These are phyloP conservation scores for Agapostemon virescens DNA, from an alignment of 2,888 invertebrate genomes.

Conservation along the genomic window DNA sequence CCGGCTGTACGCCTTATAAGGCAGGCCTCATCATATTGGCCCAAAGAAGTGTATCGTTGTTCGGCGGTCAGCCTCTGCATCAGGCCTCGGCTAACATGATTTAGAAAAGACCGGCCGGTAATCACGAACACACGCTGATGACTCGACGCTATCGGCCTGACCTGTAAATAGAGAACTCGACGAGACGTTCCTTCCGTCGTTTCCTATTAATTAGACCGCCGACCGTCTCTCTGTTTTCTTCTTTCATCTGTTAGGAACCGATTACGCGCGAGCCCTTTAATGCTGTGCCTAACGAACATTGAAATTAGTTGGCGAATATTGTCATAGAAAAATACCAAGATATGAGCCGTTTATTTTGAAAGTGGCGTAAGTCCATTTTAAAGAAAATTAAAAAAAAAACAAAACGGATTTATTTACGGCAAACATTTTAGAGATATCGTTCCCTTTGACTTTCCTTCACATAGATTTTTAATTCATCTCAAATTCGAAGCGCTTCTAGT, in stretches of 20 bases:
- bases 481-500: no score
- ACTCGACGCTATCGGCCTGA: slow-evolving; percentile 6
- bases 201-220: slow-evolving; percentile 35
- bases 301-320: no score
- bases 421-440: no score
- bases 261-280: neutral
- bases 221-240: slow-evolving; percentile 10
- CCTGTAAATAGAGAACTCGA: slow-evolving; percentile 28
- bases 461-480: no score
- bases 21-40: slow-evolving; percentile 61
- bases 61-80: neutral
- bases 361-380: no score
- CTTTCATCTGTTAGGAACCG: neutral
- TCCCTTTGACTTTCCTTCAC: no score
- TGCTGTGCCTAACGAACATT: no score
- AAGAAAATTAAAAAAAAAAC: no score
- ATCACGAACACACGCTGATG: slow-evolving; percentile 44
- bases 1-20: slow-evolving; percentile 63
- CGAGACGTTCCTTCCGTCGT: slow-evolving; percentile 33
- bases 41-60: slow-evolving; percentile 29
- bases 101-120: slow-evolving; percentile 19
- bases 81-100: slow-evolving; percentile 27
- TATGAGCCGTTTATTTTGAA: no score
- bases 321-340: no score
- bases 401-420: no score